These are phyloP conservation scores for Teleiodes luculella DNA, from an alignment of 2,888 invertebrate genomes.

Conservation along the genomic window DNA sequence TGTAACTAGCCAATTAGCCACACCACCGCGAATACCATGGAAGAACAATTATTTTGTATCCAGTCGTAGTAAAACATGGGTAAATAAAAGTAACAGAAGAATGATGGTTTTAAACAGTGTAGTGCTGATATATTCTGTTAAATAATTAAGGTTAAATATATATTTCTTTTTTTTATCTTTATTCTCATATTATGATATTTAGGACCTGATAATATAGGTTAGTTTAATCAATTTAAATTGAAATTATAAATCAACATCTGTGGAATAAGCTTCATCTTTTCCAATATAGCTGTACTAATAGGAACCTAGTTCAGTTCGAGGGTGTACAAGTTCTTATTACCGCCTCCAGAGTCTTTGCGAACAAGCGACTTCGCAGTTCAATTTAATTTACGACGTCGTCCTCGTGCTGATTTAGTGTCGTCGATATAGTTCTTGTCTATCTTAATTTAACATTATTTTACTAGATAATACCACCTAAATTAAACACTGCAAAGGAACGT, in stretches of 20 bases:
- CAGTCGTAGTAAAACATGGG: background rate
- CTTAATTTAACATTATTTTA: background rate
- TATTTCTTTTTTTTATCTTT: too few relatives aligned
- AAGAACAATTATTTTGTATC: background rate
- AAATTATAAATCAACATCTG: background rate
- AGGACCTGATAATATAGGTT: too few relatives aligned
- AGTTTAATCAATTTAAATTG: too few relatives aligned
- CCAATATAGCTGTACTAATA: background rate
- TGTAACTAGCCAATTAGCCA: conserved; percentile 27
- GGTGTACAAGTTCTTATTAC: background rate
- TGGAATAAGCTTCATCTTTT: background rate
- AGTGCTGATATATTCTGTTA: too few relatives aligned
- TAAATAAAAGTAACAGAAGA: background rate
- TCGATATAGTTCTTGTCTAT: background rate
- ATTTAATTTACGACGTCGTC: background rate
- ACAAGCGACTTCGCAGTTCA: background rate
- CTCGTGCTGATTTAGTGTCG: background rate
- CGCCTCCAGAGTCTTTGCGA: background rate
- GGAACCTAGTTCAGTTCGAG: background rate
- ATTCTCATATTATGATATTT: too few relatives aligned
- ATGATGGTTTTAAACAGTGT: too few relatives aligned
- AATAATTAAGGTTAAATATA: too few relatives aligned
- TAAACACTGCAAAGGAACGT: too few relatives aligned
- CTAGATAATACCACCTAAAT: too few relatives aligned
- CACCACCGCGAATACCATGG: conserved; percentile 16